phyloP scores from a whole-genome alignment of 2,113 vertebrate genomes.

The Psittacula cyanocephala region DNA sequence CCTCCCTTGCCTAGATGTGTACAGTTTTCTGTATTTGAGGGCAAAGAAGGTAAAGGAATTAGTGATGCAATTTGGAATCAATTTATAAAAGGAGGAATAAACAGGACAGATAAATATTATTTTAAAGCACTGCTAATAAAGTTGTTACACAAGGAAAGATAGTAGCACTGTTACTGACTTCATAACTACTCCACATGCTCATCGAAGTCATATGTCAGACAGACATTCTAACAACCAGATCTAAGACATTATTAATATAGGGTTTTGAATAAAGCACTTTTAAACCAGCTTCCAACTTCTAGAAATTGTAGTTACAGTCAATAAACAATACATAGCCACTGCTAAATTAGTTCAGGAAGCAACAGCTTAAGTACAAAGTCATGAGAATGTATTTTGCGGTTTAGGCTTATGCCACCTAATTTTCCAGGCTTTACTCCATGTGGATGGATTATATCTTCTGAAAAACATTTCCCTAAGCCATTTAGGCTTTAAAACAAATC shows the following conservation, averaged over 20 bases:
- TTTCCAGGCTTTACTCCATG: slow-evolving; percentile 52
- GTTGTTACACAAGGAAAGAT: neutral
- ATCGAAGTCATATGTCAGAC: neutral
- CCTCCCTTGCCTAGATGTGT: neutral
- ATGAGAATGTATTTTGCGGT: slow-evolving; percentile 16
- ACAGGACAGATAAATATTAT: neutral
- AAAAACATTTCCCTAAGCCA: slow-evolving; percentile 57
- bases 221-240: neutral
- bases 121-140: neutral
- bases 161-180: neutral
- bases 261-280: neutral
- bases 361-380: slow-evolving; percentile 56
- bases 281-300: neutral
- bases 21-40: neutral
- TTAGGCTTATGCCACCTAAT: slow-evolving; percentile 55
- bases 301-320: neutral
- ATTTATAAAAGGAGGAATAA: neutral
- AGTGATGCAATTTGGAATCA: neutral
- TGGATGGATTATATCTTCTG: slow-evolving; percentile 39
- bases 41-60: neutral
- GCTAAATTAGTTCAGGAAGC: slow-evolving; percentile 21
- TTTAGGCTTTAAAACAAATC: slow-evolving; percentile 63
- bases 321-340: neutral
- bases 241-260: neutral
- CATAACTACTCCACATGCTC: neutral